Evolutionary conservation across 1,140 invertebrate species (phyloP).

Genomic region (Drosophila teissieri): DNA sequence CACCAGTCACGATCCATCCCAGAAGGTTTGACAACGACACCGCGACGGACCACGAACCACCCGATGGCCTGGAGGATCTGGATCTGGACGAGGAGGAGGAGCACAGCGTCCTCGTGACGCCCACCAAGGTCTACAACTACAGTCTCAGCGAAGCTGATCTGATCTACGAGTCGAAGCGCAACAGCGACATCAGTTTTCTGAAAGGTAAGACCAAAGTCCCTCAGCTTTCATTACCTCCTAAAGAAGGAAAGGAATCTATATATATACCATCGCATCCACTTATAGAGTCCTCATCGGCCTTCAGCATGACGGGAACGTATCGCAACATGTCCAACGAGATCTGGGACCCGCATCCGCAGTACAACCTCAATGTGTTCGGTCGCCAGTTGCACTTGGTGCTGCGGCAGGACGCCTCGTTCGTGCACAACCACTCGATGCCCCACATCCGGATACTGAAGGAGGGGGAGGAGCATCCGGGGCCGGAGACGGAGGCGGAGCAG

Average conservation of each 20-base stretch:
- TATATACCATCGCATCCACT: no score
- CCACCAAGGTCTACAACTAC: constrained; percentile 72
- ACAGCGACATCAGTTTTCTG: constrained; percentile 56
- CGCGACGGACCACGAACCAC: constrained; percentile 19
- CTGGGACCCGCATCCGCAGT: constrained; percentile 91
- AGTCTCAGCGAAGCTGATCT: constrained; percentile 78
- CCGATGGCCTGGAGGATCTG: constrained; percentile 44
- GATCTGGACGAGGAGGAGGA: constrained; percentile 67
- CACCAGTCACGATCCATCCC: constrained; percentile 3
- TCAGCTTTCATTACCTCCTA: no score
- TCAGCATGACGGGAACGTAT: constrained; percentile 86
- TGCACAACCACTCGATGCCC: constrained; percentile 85
- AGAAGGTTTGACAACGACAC: constrained; percentile 39
- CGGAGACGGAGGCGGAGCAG: constrained; percentile 61
- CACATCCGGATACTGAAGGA: constrained; percentile 86
- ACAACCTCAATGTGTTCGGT: constrained; percentile 88
- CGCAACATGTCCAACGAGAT: constrained; percentile 87
- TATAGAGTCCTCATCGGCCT: constrained; percentile 68
- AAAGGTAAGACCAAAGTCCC: constrained; percentile 13
- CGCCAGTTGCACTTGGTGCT: constrained; percentile 86
- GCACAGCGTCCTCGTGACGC: constrained; percentile 62
- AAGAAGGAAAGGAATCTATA: no score
- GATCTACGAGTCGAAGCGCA: constrained; percentile 80
- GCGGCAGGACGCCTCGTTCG: constrained; percentile 86
- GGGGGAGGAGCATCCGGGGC: constrained; percentile 57